Base-by-base conservation (phyloP, 2,888 invertebrate species). In the Cylloceria caligata region DNA sequence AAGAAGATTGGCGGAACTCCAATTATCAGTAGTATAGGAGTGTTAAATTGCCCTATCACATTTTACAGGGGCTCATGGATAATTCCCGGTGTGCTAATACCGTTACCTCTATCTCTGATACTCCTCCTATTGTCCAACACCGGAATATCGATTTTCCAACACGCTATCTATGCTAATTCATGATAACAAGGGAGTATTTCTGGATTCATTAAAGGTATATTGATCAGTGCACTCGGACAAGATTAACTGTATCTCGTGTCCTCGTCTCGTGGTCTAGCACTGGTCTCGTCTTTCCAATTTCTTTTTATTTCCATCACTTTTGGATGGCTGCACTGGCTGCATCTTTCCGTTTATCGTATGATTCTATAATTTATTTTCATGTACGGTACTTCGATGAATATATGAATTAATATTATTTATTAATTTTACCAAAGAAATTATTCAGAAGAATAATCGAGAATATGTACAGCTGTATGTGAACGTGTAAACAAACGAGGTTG, bases 161-260 rank as follows among this genome's bases (percentile, higher is more conserved):
- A 49, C 73, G 65, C 73, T 79, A 79, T 79, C 79, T 73, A 79
- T 79, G 79, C 45, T 79, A 79, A 79, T 79, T 79, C 79, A 79
- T 69, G 72, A 73, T 79, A 79, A 79, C 79, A 73, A 79, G 73
- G 60, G 79, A 72, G 73, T 67, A 73, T 72, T 79, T 79, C 72
- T 57, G 79, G 72, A 67, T 72, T 79, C 79, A 79, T 79, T 73
- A 67, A n/a, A 73, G 60, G 55, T 30, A 73, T 52, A 79, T 62
- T 67, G 79, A 73, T 79, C 72, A 60, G 60, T 49, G 62, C 62
- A 34, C 39, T 65, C 47, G 71, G 11, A 78, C 67, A n/a, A 57
- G 39, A 36, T 30, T 52, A 30, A 42, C 21, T 4, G 72, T 57
- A 47, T 49, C 21, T 45, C 52, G 34, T 21, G 4, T 13, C 19